Percentiles rank a stretch among this genome's conserved stretches.
Evolutionary conservation across 2,888 invertebrate genomes (phyloP).

Genomic region (Harpalus rufipes): DNA sequence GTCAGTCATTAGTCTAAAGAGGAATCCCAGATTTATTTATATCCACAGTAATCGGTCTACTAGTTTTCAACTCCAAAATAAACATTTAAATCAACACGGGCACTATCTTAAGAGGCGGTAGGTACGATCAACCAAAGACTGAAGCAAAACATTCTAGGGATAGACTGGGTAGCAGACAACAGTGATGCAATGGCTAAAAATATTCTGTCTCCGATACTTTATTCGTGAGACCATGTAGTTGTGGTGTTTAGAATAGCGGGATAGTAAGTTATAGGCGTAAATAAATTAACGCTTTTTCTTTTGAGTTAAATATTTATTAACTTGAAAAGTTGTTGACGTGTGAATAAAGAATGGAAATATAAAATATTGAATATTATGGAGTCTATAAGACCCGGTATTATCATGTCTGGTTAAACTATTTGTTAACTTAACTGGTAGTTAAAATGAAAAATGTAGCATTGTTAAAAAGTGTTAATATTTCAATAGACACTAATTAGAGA

Average conservation of each 20-base stretch:
- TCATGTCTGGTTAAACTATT: no score
- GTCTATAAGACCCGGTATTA: no score
- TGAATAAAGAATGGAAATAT: conserved; percentile 7
- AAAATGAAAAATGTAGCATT: no score
- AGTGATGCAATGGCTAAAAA: conserved; percentile 26
- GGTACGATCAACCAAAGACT: conserved; percentile 26
- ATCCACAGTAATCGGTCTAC: conserved; percentile 17
- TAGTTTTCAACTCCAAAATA: conserved; percentile 45
- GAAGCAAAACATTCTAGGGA: conserved; percentile 7
- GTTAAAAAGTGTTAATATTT: no score
- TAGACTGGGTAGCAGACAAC: conserved; percentile 9
- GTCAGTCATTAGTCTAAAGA: conserved; percentile 36
- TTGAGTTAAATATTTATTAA: conserved; percentile 17
- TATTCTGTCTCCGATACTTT: neutral
- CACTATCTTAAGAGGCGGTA: neutral
- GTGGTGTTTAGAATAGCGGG: neutral
- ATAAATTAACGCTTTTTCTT: conserved; percentile 23
- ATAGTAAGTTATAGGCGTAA: neutral
- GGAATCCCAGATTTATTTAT: conserved; percentile 36
- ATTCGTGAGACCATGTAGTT: neutral
- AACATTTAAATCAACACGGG: conserved; percentile 48
- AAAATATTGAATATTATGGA: neutral
- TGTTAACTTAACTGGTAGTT: no score
- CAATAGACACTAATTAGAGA: no score
- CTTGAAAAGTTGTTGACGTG: conserved; percentile 2